Base-by-base conservation (phyloP, 2,113 vertebrate genomes). In the Oenanthe oenanthe region DNA sequence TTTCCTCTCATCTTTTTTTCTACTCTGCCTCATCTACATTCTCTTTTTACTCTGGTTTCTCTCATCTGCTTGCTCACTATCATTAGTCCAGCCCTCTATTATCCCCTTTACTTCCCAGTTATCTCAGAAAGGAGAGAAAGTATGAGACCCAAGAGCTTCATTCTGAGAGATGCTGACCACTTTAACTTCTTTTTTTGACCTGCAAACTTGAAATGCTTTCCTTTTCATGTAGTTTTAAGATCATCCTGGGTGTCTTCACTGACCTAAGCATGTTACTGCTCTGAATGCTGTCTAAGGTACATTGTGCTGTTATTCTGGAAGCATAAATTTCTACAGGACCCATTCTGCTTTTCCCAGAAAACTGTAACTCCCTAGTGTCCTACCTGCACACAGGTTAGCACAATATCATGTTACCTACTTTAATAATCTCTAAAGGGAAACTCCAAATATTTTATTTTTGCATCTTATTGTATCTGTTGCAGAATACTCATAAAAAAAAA, bases 1-100 rank as follows among this genome's bases (percentile, higher is more conserved):
- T 95, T 97, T 96, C 95, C 91, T 95, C 87, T 96, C 95, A 95
- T 92, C 71, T 94, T 89, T 96, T 95, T 62, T 79, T 77, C 85
- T 75, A 68, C 42, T 73, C 62, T 91, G 72, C 58, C 73, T 95
- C 95, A 95, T 95, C 77, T 89, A 50, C 29, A 91, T 82, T 96
- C 73, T 89, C 89, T 56, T 95, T 92, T 56, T 70, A 94, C 50
- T 91, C 94, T 97, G 91, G 60, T 97, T 97, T 95, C 84, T 94
- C 87, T 97, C 96, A 95, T 93, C 84, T 88, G 54, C n/a, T 95
- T 94, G 71, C 54, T 94, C 71, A 1, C 91, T 92, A 76, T 43
- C 76, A 32, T 85, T 89, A 85, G 54, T 28, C 47, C 62, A 76
- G 45, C 21, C 47, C 28, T 76, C 73, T 91, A 48, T 61, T 82